Evolutionary conservation across 37 sponge, comb jelly and placozoan species (phyloP), one percentile per base, ranked within the genome.

Genomic region (Chondrilla cf. caribensis): DNA sequence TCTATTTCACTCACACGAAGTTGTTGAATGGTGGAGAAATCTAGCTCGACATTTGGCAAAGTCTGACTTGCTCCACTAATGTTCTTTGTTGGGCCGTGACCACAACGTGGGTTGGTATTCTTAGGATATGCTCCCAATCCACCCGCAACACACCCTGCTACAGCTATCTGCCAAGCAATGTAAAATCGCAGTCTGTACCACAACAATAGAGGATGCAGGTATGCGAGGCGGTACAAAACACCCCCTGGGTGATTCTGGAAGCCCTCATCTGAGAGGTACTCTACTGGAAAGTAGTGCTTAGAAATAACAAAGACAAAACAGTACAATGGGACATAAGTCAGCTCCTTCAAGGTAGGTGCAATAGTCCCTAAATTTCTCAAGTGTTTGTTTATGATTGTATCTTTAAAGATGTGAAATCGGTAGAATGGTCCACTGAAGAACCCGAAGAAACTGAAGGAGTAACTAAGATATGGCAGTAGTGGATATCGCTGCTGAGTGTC

Each of bases 341-440:
- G 42, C 9, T 68, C 71, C 60, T 77, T 54, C 21, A 73, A n/a
- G 6, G 62, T 54, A 14, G 62, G 60, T 41, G 19, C 5, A 32
- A 55, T 11, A 7, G 78, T 81, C 31, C 59, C 58, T 8, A 89
- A 29, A 7, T 54, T 58, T 1, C 37, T n/a, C 14, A 54, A 42
- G 55, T 82, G n/a, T 26, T 82, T 83, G 8, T 82, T 43, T 28
- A 33, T 47, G 0, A 87, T 40, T 36, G 55, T 58, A 41, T 87
- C 78, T 32, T 26, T 42, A 64, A 58, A 89, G 33, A 64, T 67
- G 35, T 28, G 62, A 31, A 47, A 70, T 7, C 64, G 81, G 58
- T 79, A 85, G 70, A 86, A 89, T 26, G 90, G 90, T 6, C 90
- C 90, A 58, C 81, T 86, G 24, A 89, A 83, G 66, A 89, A 78